Base-by-base conservation (phyloP, 1,140 invertebrate genomes). In the Gerris buenoi region DNA sequence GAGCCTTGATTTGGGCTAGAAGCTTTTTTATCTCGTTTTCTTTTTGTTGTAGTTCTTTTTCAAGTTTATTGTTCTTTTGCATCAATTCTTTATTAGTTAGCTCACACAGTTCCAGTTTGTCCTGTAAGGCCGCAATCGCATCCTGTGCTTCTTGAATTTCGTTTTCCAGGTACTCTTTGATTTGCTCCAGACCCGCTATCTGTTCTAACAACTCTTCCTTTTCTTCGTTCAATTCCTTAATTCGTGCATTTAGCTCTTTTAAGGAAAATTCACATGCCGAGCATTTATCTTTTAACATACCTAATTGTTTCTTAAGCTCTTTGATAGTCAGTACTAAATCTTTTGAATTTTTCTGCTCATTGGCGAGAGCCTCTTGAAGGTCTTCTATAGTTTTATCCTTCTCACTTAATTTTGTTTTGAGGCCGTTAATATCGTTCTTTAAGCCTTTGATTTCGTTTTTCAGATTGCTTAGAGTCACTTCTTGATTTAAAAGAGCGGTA, bases 11-110 rank as follows among this genome's bases (percentile, higher is more conserved):
- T n/a, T 5, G 26, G 27, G 10, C 64, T 22, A 58, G 64, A 23
- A 65, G 23, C 1, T 29, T 61, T 25, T 26, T 27, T 56, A 66
- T 22, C 57, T 66, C 65, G 1, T 33, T n/a, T 56, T 65, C 61
- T 22, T 13, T 62, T 1, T 25, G 14, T 66, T 63, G 25, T 26
- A 68, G 2, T 23, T 66, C 58, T 1, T 29, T n/a, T n/a, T 64
- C 27, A 1, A 68, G 33, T 1, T 46, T 18, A 1, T 25, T 3
- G 25, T 46, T 63, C 27, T 68, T 25, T 15, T 63, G 61, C 1
- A 25, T 1, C 13, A 62, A 1, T 2, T 65, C 28, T 29, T 27
- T 25, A 10, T 65, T 59, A 29, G 13, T 27, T 59, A n/a, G 23
- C 23, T 64, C 28, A 2, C 23, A 10, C 27, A 18, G 2, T 15